Evolutionary conservation across 2,888 invertebrate species (phyloP).

Genomic region (Brassicogethes aeneus): DNA sequence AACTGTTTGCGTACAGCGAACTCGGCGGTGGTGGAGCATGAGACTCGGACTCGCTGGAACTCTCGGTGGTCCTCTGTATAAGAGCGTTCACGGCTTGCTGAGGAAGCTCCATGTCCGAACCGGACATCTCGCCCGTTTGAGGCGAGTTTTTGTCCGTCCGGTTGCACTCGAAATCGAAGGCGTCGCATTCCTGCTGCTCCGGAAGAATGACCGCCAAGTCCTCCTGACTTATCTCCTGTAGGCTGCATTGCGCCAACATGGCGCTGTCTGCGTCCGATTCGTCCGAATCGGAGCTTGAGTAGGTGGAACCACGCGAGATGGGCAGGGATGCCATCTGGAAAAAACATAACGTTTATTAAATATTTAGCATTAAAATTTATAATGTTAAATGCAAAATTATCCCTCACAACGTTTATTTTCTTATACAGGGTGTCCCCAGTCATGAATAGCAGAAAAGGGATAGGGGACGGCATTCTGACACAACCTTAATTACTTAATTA

Average conservation of each 20-base stretch:
- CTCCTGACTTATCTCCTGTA: slow-evolving; percentile 68
- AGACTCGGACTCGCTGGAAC: slow-evolving; percentile 63
- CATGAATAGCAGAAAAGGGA: no score
- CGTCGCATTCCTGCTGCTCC: slow-evolving; percentile 55
- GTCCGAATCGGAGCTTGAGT: slow-evolving; percentile 33
- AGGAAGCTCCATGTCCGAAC: slow-evolving; percentile 68
- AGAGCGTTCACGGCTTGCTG: slow-evolving; percentile 67
- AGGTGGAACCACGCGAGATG: slow-evolving; percentile 32
- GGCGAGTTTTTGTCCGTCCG: slow-evolving; percentile 27
- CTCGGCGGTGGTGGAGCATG: slow-evolving; percentile 40
- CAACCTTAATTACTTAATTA: no score
- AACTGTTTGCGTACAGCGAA: slow-evolving; percentile 40
- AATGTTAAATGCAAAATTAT: slow-evolving; percentile 10
- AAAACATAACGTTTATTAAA: no score
- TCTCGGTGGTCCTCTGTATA: slow-evolving; percentile 65
- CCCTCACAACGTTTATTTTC: slow-evolving; percentile 7
- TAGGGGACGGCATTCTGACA: no score
- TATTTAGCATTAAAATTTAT: no score
- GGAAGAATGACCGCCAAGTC: slow-evolving; percentile 71
- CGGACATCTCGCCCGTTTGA: slow-evolving; percentile 49
- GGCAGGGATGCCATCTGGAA: slow-evolving; percentile 39
- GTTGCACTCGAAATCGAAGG: slow-evolving; percentile 39
- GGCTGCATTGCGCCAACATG: slow-evolving; percentile 49
- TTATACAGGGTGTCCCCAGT: no score
- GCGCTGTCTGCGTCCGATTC: slow-evolving; percentile 45